These are phyloP conservation scores for Dipodomys spectabilis DNA, from an alignment of 2,113 vertebrate species.

Conservation along the genomic window DNA sequence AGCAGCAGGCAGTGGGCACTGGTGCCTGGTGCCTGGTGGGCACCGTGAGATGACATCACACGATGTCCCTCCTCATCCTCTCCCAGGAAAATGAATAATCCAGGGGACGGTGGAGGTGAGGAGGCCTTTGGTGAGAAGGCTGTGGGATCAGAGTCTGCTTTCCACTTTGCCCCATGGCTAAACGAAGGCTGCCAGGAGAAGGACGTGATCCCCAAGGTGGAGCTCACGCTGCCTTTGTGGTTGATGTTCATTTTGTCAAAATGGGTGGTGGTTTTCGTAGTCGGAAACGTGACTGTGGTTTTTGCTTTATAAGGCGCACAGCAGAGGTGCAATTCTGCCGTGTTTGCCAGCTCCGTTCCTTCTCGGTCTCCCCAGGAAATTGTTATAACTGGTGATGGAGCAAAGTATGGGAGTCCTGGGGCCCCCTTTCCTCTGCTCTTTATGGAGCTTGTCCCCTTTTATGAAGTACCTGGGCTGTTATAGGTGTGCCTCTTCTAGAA, in stretches of 20 bases:
- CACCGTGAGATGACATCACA: background rate
- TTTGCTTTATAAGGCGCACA: background rate
- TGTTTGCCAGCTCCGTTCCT: background rate
- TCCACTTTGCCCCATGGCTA: background rate
- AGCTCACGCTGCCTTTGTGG: background rate
- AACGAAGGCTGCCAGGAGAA: background rate
- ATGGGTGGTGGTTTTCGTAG: background rate
- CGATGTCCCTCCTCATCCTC: background rate
- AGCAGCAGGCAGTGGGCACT: background rate
- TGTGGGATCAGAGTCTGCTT: no score
- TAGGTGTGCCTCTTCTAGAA: background rate
- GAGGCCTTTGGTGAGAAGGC: no score
- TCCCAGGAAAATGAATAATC: background rate
- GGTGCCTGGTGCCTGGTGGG: background rate
- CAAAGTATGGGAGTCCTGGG: background rate
- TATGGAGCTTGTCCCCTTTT: background rate
- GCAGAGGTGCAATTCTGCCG: background rate
- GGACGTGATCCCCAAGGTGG: background rate
- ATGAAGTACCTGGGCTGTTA: background rate
- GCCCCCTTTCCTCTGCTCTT: background rate
- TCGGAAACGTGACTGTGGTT: background rate
- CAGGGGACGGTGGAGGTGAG: background rate
- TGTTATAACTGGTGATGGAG: background rate
- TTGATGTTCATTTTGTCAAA: slow-evolving; percentile 1
- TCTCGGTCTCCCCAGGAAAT: background rate